Evolutionary conservation across 2,797 vertebrate species (phyloP).

Genomic region (Acanthurus leucopareius): DNA sequence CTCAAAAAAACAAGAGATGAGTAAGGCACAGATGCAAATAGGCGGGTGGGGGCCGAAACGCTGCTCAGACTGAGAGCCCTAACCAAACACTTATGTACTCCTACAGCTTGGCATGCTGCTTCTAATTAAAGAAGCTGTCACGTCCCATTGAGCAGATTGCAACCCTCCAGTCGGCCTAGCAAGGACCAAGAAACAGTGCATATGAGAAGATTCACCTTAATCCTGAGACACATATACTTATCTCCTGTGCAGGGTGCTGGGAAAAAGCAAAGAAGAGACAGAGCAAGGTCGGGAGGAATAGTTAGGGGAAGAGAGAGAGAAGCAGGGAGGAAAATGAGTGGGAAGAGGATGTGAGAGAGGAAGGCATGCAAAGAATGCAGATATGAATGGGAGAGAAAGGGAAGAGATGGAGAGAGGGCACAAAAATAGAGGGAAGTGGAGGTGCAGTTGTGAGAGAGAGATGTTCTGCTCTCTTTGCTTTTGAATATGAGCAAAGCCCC

Average conservation of each 20-base stretch:
- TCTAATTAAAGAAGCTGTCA: conserved; percentile 66
- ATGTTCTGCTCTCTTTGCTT: conserved; percentile 33
- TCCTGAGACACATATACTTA: conserved; percentile 48
- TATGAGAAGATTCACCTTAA: conserved; percentile 57
- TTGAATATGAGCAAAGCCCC: conserved; percentile 58
- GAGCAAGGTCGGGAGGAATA: conserved; percentile 3
- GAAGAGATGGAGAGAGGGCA: conserved; percentile 12
- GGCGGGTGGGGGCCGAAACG: conserved; percentile 17
- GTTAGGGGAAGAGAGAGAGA: conserved; percentile 14
- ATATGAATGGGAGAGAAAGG: conserved; percentile 20
- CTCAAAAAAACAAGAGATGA: conserved; percentile 22
- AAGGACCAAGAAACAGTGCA: conserved; percentile 31
- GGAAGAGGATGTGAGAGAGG: conserved; percentile 35
- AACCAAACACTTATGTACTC: conserved; percentile 46
- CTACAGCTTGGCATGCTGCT: conserved; percentile 41
- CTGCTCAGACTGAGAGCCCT: conserved; percentile 17
- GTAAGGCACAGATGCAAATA: conserved; percentile 26
- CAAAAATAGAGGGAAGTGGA: too few relatives aligned
- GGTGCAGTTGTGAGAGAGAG: neutral
- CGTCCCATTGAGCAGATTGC: conserved; percentile 57
- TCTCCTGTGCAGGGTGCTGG: conserved; percentile 30
- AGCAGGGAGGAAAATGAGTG: conserved; percentile 10
- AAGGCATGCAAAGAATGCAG: conserved; percentile 9
- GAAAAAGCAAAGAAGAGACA: conserved; percentile 42
- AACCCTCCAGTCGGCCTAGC: conserved; percentile 16